Conservation (phyloP, 2,797 vertebrate species). For the Notoglanidium macrostoma region DNA sequence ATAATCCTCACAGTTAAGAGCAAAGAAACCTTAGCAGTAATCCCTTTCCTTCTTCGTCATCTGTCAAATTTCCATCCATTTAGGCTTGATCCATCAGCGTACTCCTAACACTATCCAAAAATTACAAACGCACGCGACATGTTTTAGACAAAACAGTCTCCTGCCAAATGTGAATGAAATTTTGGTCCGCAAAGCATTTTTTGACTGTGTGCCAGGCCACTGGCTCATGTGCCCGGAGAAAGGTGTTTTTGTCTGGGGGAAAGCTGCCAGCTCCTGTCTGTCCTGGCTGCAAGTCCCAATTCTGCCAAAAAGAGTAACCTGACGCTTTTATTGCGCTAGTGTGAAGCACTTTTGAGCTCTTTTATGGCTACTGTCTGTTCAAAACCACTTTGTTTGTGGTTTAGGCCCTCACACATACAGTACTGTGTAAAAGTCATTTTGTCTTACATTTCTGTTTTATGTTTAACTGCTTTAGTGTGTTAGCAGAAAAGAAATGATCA, state of each 20-base stretch:
- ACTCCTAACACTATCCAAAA: conserved; percentile 71
- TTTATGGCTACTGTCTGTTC: conserved; percentile 71
- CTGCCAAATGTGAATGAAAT: conserved; percentile 68
- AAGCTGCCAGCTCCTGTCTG: conserved; percentile 63
- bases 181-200: conserved; percentile 63
- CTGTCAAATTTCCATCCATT: conserved; percentile 50
- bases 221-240: conserved; percentile 70
- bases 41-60: conserved; percentile 34
- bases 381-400: conserved; percentile 60
- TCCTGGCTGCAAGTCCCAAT: conserved; percentile 60
- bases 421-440: conserved; percentile 14
- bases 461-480: neutral
- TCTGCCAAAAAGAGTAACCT: conserved; percentile 70
- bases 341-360: conserved; percentile 74
- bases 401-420: conserved; percentile 64
- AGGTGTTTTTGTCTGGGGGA: conserved; percentile 80
- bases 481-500: neutral
- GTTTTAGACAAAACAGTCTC: conserved; percentile 78
- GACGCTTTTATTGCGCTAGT: conserved; percentile 75
- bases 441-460: neutral
- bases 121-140: conserved; percentile 69
- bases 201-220: conserved; percentile 70
- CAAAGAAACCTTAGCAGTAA: conserved; percentile 37
- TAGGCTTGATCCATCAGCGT: conserved; percentile 62
- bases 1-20: conserved; percentile 24